Conservation (phyloP, 2,113 vertebrate species). For the Charadrius vociferus region DNA sequence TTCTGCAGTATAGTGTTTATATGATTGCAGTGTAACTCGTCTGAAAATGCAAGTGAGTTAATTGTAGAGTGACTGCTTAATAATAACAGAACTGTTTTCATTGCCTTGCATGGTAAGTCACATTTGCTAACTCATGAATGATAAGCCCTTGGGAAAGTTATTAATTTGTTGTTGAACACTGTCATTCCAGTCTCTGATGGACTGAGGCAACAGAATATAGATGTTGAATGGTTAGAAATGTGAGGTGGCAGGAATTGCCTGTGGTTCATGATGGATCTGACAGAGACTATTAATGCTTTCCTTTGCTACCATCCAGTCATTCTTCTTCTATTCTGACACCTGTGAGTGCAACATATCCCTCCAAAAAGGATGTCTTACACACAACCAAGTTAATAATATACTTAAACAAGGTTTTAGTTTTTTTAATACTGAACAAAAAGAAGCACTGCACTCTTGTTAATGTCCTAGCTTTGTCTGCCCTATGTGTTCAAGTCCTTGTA, state of each 20-base stretch:
- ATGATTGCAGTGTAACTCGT: background rate
- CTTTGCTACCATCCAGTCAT: background rate
- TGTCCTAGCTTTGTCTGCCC: background rate
- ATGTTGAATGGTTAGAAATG: background rate
- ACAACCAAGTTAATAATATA: background rate
- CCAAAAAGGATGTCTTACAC: background rate
- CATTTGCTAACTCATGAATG: background rate
- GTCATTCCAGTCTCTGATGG: background rate
- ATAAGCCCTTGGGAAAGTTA: background rate
- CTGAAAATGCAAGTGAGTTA: background rate
- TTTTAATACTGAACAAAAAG: background rate
- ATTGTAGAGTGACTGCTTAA: background rate
- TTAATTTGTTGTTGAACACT: background rate
- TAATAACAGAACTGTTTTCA: background rate
- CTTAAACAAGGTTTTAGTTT: background rate
- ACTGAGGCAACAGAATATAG: background rate
- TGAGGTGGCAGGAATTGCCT: background rate
- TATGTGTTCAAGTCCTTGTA: background rate
- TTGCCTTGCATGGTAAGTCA: background rate
- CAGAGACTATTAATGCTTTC: background rate
- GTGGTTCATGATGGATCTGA: background rate
- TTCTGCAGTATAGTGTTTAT: background rate
- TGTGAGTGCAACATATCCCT: accelerated
- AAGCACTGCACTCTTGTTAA: background rate
- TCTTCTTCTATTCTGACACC: background rate